Percentiles rank a stretch among this genome's conserved stretches.
phyloP scores from a whole-genome alignment of 2,888 invertebrate genomes.

The Eucriotettix oculatus region DNA sequence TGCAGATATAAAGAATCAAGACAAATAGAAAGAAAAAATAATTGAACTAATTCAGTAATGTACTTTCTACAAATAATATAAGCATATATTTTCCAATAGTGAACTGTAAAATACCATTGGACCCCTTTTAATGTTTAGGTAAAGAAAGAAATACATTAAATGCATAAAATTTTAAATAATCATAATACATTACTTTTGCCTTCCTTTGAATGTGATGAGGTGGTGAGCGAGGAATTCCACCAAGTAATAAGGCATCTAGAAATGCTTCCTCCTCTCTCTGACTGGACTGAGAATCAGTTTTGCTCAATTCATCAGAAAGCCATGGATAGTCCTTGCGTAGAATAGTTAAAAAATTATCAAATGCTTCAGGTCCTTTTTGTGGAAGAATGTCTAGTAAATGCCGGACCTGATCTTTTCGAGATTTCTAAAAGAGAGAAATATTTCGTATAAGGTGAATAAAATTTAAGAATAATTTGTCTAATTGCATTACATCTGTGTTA shows the following conservation, averaged over 20 bases:
- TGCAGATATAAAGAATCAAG: no score
- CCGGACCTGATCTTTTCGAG: conserved; percentile 25
- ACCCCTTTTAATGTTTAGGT: no score
- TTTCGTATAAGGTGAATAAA: no score
- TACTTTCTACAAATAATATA: no score
- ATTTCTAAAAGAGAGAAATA: conserved; percentile 22
- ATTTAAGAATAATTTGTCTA: no score
- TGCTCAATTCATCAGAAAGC: conserved; percentile 32
- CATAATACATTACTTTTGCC: conserved; percentile 26
- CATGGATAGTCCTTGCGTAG: conserved; percentile 37
- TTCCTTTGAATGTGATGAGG: conserved; percentile 34
- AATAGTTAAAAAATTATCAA: conserved; percentile 35
- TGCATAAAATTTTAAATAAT: no score
- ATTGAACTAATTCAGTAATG: no score
- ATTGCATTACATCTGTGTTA: no score
- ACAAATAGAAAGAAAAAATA: no score
- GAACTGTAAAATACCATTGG: no score
- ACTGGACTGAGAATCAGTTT: conserved; percentile 5
- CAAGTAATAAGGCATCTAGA: conserved; percentile 34
- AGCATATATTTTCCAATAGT: no score
- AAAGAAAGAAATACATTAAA: no score
- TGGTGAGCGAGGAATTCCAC: conserved; percentile 39
- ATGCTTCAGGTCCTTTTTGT: conserved; percentile 29
- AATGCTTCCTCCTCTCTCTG: conserved; percentile 27
- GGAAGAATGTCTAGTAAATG: conserved; percentile 28